Percentiles rank a stretch among this genome's conserved stretches.
phyloP scores from a whole-genome alignment of 2,797 vertebrate species.

The Chaetodon trifasciatus region DNA sequence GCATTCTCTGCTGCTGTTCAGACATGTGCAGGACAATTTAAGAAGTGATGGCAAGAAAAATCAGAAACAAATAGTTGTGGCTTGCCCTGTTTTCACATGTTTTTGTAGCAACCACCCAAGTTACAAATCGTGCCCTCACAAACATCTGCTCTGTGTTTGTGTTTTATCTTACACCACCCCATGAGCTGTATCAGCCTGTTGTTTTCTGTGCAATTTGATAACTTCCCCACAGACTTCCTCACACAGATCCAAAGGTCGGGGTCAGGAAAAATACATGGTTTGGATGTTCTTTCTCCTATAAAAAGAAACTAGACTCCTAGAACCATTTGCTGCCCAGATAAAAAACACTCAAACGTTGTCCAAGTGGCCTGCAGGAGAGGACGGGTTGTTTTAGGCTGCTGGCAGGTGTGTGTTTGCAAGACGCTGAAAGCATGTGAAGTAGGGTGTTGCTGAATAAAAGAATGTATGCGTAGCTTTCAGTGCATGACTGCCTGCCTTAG shows the following conservation, averaged over 20 bases:
- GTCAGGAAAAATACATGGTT: neutral
- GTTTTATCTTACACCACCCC: constrained; percentile 1
- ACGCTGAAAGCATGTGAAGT: neutral
- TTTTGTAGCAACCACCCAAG: constrained; percentile 22
- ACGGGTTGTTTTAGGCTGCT: neutral
- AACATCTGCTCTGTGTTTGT: neutral
- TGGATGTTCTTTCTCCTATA: constrained; percentile 3
- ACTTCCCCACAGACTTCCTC: neutral
- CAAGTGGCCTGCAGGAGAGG: neutral
- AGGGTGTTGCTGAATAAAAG: neutral
- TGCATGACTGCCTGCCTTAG: neutral
- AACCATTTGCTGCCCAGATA: neutral
- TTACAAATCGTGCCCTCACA: neutral
- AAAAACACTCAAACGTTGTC: neutral
- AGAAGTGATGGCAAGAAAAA: constrained; percentile 14
- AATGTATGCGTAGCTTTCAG: neutral
- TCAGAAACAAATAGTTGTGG: constrained; percentile 55
- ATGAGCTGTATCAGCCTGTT: neutral
- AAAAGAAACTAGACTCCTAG: neutral
- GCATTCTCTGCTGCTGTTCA: constrained; percentile 48
- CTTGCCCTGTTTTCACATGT: constrained; percentile 53
- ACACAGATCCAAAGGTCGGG: constrained; percentile 14
- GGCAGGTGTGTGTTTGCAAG: neutral
- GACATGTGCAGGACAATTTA: constrained; percentile 46
- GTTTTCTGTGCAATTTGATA: constrained; percentile 26